Evolutionary conservation across 2,888 invertebrate species (phyloP).

Genomic region (Trachelus iudaicus): DNA sequence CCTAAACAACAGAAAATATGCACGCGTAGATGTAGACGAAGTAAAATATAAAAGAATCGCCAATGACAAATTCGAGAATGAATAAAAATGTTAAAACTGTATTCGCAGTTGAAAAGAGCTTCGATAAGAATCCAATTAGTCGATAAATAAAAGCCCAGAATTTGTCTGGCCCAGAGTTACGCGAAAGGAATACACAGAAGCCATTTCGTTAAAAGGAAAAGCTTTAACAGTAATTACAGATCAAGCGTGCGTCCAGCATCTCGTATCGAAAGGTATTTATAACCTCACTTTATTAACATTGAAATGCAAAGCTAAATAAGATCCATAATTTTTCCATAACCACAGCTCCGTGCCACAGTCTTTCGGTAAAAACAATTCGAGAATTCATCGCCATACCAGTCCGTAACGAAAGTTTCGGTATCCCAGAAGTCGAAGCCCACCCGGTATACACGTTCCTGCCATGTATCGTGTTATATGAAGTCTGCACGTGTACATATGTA

Average conservation of each 20-base stretch:
- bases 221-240: not conserved
- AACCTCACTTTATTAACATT: not conserved
- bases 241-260: not conserved
- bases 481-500: constrained; percentile 29
- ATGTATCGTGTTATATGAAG: constrained; percentile 27
- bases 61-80: not conserved
- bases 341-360: not conserved
- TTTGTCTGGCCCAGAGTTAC: not conserved
- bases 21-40: too few relatives aligned
- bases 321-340: not conserved
- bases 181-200: not conserved
- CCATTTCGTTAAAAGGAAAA: not conserved
- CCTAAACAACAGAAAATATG: too few relatives aligned
- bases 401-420: not conserved
- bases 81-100: not conserved
- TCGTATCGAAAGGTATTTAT: not conserved
- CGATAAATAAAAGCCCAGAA: not conserved
- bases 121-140: not conserved
- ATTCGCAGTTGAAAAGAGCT: not conserved
- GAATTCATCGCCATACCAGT: not conserved
- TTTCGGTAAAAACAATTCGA: not conserved
- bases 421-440: constrained; percentile 4
- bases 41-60: too few relatives aligned
- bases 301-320: not conserved
- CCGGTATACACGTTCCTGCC: constrained; percentile 25